Percentiles rank a stretch among this genome's conserved stretches.
Conservation (phyloP, 2,797 vertebrate species). For the Valencia hispanica region DNA sequence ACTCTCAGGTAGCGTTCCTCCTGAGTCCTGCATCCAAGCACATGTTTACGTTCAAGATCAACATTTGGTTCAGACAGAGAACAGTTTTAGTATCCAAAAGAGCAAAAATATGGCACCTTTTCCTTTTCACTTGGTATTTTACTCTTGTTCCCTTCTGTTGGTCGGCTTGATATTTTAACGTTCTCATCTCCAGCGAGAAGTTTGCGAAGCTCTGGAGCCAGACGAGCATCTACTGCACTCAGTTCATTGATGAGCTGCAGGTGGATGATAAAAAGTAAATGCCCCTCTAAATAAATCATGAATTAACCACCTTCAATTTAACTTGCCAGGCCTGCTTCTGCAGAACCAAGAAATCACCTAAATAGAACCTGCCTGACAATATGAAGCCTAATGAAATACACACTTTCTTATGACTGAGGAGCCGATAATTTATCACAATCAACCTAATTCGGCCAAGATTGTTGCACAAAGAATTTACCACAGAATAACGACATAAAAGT, state of each 20-base stretch:
- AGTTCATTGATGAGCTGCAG: slow-evolving; percentile 90
- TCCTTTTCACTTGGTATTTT: slow-evolving; percentile 54
- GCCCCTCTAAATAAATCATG: background rate
- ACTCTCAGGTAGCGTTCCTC: slow-evolving; percentile 35
- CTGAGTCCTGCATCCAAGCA: slow-evolving; percentile 52
- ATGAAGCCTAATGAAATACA: background rate
- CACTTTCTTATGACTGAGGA: too few species aligned
- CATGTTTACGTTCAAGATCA: background rate
- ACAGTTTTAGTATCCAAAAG: too few species aligned
- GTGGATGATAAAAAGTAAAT: background rate
- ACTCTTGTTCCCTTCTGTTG: slow-evolving; percentile 62
- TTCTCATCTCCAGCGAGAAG: slow-evolving; percentile 77
- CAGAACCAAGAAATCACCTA: too few species aligned
- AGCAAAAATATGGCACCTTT: slow-evolving; percentile 39
- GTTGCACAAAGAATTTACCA: too few species aligned
- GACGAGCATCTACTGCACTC: slow-evolving; percentile 79
- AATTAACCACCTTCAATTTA: background rate
- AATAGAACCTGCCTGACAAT: background rate
- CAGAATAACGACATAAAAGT: too few species aligned
- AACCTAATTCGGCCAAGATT: too few species aligned
- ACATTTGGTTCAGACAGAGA: background rate
- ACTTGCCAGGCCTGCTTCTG: background rate
- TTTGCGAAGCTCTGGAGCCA: slow-evolving; percentile 82
- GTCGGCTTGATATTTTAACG: slow-evolving; percentile 17
- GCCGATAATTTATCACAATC: too few species aligned